Percentiles rank a stretch among this genome's conserved stretches.
These are phyloP conservation scores for Diploptera punctata DNA, from an alignment of 2,888 invertebrate species.

Conservation along the genomic window DNA sequence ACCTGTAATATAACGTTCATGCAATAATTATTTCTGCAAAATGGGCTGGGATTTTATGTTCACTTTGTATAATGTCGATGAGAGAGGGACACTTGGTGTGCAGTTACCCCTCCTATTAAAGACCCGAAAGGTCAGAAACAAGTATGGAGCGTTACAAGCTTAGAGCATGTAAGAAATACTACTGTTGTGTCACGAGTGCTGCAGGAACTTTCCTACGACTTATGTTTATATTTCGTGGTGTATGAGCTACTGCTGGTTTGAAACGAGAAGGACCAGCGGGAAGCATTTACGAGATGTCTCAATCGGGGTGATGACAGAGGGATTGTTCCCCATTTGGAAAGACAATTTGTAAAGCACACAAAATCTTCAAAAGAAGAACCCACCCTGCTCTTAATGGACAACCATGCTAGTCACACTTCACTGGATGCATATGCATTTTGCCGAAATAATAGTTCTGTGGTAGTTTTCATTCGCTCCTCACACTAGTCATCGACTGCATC, in stretches of 20 bases:
- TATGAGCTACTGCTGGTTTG: conserved; percentile 49
- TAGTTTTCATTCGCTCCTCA: conserved; percentile 40
- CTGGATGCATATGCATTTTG: conserved; percentile 26
- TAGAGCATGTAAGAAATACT: conserved; percentile 53
- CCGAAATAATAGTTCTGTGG: conserved; percentile 23
- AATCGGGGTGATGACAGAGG: conserved; percentile 43
- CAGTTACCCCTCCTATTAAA: conserved; percentile 52
- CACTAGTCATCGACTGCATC: conserved; percentile 35
- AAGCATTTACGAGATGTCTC: conserved; percentile 49
- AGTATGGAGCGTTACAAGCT: conserved; percentile 54
- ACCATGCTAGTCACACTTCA: conserved; percentile 33
- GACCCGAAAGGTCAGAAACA: conserved; percentile 53
- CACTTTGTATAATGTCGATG: too few species aligned
- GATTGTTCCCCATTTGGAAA: conserved; percentile 21
- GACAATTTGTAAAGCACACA: conserved; percentile 37
- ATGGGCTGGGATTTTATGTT: too few species aligned
- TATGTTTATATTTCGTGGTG: conserved; percentile 55
- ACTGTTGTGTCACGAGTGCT: conserved; percentile 55
- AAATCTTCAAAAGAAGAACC: too few species aligned
- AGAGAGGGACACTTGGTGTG: conserved; percentile 54
- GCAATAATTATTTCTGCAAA: too few species aligned
- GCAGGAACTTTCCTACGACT: conserved; percentile 54
- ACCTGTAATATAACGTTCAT: too few species aligned
- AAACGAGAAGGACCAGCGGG: conserved; percentile 53
- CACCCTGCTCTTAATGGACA: conserved; percentile 37